These are phyloP conservation scores for Thereva unica DNA, from an alignment of 2,888 invertebrate species.

Conservation along the genomic window DNA sequence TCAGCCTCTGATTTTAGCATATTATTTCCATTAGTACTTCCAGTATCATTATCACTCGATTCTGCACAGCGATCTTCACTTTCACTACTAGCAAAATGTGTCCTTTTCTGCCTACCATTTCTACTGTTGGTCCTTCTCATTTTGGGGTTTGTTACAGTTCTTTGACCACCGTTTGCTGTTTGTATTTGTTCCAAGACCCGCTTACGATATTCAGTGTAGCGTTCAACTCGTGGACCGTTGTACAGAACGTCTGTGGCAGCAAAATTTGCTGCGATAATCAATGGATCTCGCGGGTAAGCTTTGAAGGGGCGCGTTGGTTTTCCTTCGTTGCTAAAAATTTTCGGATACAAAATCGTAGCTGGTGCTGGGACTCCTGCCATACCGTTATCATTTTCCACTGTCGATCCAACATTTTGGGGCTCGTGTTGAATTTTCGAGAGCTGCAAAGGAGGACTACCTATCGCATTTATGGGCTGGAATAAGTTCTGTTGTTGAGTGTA, in stretches of 20 bases:
- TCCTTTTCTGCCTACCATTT: constrained; percentile 47
- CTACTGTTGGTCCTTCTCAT: constrained; percentile 66
- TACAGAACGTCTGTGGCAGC: constrained; percentile 60
- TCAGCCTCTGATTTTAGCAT: constrained; percentile 11
- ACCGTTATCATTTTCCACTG: no score
- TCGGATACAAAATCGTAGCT: constrained; percentile 42
- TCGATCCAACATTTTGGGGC: constrained; percentile 34
- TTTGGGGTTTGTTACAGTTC: constrained; percentile 67
- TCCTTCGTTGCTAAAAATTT: constrained; percentile 47
- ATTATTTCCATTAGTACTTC: not conserved
- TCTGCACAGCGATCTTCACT: constrained; percentile 53
- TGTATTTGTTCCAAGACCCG: constrained; percentile 67
- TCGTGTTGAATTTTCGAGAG: not conserved
- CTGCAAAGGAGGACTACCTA: no score
- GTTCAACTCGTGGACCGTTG: constrained; percentile 66
- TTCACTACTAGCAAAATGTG: constrained; percentile 46
- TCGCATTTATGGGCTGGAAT: no score
- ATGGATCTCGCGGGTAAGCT: constrained; percentile 72
- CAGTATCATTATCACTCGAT: constrained; percentile 54
- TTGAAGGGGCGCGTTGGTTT: constrained; percentile 68
- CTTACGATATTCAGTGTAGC: constrained; percentile 72
- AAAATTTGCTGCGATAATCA: constrained; percentile 65
- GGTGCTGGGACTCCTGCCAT: no score
- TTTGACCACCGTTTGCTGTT: constrained; percentile 64
- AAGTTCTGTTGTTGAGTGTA: no score